These are phyloP conservation scores for Australoheros facetus DNA, from an alignment of 2,797 vertebrate genomes.

Conservation along the genomic window DNA sequence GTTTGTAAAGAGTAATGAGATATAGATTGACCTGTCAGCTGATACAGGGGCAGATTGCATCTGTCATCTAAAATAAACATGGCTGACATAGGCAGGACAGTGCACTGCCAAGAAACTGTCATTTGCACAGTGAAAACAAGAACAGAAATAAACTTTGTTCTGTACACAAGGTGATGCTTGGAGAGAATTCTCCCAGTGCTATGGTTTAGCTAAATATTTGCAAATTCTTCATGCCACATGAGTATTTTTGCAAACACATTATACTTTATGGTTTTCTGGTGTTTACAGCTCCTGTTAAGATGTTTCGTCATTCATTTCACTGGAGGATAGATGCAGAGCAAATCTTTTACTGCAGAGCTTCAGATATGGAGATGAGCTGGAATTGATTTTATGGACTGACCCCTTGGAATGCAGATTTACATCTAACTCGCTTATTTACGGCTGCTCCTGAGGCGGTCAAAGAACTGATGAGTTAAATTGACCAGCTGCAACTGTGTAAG, in stretches of 20 bases:
- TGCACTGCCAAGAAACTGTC: constrained; percentile 47
- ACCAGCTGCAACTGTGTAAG: constrained; percentile 18
- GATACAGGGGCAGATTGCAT: constrained; percentile 65
- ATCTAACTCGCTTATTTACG: constrained; percentile 45
- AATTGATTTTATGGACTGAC: constrained; percentile 64
- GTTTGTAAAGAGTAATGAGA: constrained; percentile 76
- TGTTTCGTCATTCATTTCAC: constrained; percentile 29
- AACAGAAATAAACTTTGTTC: constrained; percentile 36
- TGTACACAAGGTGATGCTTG: constrained; percentile 32
- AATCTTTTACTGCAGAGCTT: constrained; percentile 31
- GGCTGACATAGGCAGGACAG: constrained; percentile 49
- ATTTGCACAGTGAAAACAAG: constrained; percentile 34
- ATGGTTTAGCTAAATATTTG: not conserved
- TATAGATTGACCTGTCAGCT: constrained; percentile 77
- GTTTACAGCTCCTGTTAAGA: not conserved
- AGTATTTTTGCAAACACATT: not conserved
- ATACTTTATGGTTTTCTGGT: not conserved
- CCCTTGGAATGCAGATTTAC: constrained; percentile 62
- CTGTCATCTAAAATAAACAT: constrained; percentile 75
- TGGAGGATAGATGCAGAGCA: constrained; percentile 27
- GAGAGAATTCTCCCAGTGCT: not conserved
- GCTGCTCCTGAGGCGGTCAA: constrained; percentile 32
- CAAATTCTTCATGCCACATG: not conserved
- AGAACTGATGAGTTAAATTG: constrained; percentile 42
- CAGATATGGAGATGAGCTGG: constrained; percentile 57